Evolutionary conservation across 53 echinoderm and acorn worm species (phyloP), one percentile per base, ranked within the genome.

Genomic region (Holothuria scabra): DNA sequence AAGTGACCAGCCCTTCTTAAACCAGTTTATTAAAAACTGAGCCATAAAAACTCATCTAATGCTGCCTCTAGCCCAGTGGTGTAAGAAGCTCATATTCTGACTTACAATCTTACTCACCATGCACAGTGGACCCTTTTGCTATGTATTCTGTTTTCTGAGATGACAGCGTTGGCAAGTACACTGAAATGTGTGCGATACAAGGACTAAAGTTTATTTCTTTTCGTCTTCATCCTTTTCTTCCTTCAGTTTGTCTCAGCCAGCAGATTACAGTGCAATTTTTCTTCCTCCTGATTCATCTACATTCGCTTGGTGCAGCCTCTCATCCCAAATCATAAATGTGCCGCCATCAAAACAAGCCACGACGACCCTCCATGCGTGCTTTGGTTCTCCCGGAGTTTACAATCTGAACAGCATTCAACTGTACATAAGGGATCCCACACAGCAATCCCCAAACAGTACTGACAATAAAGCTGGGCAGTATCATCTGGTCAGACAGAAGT

Each of bases 381-480:
- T 94, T 65, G 90, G 86, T 29, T 83, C 86, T 5, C 94, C 94
- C 32, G 97, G 97, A 13, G 93, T 97, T n/a, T 97, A 76, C 82
- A 89, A 97, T 81, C 90, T 97, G 19, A 92, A 88, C 80, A 87
- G 92, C 67, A 86, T 94, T 79, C 90, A 83, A 49, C 84, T 95
- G 60, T 65, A 88, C 26, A 89, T 86, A 33, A 69, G 75, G 79
- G 75, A 85, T 22, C 68, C 86, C 57, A 75, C 74, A 18, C 18
- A 74, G 19, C 46, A 26, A 52, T 28, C 61, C 12, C 22, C 44
- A 13, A 31, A 67, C 56, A 72, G 83, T 65, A 46, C 72, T 12
- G 76, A 28, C 6, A 18, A 9, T 18, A 33, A 74, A 65, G 46
- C 34, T 22, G 67, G 65, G 9, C 67, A 35, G 46, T 59, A 83